Base-by-base conservation (phyloP, 2,113 vertebrate species). In the Macaca nemestrina region DNA sequence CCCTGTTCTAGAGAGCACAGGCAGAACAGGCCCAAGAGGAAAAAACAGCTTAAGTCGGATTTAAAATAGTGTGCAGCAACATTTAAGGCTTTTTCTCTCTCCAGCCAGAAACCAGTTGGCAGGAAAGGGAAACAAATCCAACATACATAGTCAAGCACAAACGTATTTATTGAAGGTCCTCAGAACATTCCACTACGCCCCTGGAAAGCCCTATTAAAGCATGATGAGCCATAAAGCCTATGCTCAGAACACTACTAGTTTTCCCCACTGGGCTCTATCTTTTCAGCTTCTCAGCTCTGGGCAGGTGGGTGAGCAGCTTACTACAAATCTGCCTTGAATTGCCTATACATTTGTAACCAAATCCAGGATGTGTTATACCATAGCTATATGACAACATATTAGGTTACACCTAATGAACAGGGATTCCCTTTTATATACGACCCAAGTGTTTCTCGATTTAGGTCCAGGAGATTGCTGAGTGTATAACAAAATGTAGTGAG, bases 141-240 rank as follows among this genome's bases (percentile, higher is more conserved):
- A 23, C n/a, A 30, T 70, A 83, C 16, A 79, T 8, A 93, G 30
- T 73, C 9, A 76, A 95, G 3, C 68, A 83, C 55, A 75, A 52
- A 95, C 7, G 30, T 93, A 75, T 72, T 92, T 93, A 83, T 64
- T 87, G 55, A 93, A 80, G 14, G 23, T 76, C 82, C 38, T 92
- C 73, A 87, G 59, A 84, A 61, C 27, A 59, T 79, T 87, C 59
- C 80, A 18, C 45, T 80, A 93, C 17, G 20, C 35, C 50, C 61
- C 59, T 80, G 59, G 18, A 35, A 59, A 17, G 17, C 14, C 23
- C 57, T 88, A 40, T 18, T 48, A 45, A 85, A 96, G 32, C 84
- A 73, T 23, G 27, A 45, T 90, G 85, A 94, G 30, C 59, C 18
- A 45, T 48, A 52, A 90, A 93, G 17, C 22, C 50, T 80, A 30